phyloP scores from a whole-genome alignment of 2,888 invertebrate species.

The Galerucella calmariensis region DNA sequence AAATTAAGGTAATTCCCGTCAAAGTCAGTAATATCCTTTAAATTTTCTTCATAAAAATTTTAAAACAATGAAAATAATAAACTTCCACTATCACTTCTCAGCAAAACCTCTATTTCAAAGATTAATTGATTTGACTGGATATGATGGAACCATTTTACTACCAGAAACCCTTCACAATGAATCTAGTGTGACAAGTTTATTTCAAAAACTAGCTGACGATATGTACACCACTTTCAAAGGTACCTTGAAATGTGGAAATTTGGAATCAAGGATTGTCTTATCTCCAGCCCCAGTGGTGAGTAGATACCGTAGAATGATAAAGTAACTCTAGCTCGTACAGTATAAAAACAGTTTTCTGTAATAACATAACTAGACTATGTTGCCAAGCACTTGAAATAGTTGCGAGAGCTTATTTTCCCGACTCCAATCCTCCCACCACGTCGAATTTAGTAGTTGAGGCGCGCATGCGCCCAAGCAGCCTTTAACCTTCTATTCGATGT shows the following conservation, averaged over 20 bases:
- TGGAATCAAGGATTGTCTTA: conserved; percentile 77
- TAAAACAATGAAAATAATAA: conserved; percentile 9
- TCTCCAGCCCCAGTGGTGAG: conserved; percentile 79
- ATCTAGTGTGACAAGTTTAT: conserved; percentile 67
- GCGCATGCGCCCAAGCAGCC: too few relatives aligned
- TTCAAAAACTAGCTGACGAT: conserved; percentile 76
- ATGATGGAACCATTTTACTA: conserved; percentile 71
- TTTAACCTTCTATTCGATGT: too few relatives aligned
- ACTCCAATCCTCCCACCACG: too few relatives aligned
- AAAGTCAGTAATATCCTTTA: too few relatives aligned
- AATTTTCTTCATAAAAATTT: too few relatives aligned
- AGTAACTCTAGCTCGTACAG: too few relatives aligned
- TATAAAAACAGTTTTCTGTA: too few relatives aligned
- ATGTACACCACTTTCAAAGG: conserved; percentile 81
- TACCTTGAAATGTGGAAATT: conserved; percentile 77
- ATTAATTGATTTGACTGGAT: conserved; percentile 80
- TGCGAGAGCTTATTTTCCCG: too few relatives aligned
- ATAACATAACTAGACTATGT: too few relatives aligned
- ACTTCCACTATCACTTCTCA: conserved; percentile 53
- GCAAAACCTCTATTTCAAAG: conserved; percentile 82
- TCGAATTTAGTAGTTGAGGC: too few relatives aligned
- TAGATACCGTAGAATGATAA: conserved; percentile 23
- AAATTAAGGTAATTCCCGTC: too few relatives aligned
- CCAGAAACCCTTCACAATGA: conserved; percentile 67
- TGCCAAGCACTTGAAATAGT: too few relatives aligned